Conservation (phyloP, 2,113 vertebrate species). For the Oceanodroma tethys region DNA sequence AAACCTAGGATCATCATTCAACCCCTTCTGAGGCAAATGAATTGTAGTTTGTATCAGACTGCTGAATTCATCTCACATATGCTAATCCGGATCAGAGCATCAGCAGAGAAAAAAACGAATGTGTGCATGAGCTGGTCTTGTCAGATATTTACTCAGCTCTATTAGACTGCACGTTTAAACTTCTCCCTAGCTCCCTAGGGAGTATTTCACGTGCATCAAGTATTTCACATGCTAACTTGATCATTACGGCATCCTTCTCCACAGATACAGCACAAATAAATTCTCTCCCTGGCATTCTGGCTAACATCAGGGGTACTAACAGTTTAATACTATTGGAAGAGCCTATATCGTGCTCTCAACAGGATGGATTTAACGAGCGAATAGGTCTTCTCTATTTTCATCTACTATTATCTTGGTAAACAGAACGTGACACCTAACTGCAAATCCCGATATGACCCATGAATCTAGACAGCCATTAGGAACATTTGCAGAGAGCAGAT, state of each 20-base stretch:
- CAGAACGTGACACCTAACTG: neutral
- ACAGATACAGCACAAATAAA: neutral
- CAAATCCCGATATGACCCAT: neutral
- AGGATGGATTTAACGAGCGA: neutral
- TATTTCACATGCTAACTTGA: slow-evolving; percentile 24
- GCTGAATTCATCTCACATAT: slow-evolving; percentile 18
- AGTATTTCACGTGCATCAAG: neutral
- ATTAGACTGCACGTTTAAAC: slow-evolving; percentile 19
- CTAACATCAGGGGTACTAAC: neutral
- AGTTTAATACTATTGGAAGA: neutral
- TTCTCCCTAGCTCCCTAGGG: neutral
- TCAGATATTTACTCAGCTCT: slow-evolving; percentile 50
- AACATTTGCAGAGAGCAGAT: neutral
- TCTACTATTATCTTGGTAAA: neutral
- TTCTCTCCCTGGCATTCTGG: neutral
- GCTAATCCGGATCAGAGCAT: slow-evolving; percentile 13
- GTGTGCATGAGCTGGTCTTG: neutral
- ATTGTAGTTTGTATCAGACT: neutral
- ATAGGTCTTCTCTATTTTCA: neutral
- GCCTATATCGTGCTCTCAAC: neutral
- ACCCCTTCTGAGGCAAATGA: neutral
- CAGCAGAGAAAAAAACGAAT: neutral
- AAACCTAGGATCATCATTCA: slow-evolving; percentile 5
- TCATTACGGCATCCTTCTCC: neutral
- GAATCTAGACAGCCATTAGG: neutral